Conservation (phyloP, 2,888 invertebrate species). For the Pyrocoelia pectoralis region DNA sequence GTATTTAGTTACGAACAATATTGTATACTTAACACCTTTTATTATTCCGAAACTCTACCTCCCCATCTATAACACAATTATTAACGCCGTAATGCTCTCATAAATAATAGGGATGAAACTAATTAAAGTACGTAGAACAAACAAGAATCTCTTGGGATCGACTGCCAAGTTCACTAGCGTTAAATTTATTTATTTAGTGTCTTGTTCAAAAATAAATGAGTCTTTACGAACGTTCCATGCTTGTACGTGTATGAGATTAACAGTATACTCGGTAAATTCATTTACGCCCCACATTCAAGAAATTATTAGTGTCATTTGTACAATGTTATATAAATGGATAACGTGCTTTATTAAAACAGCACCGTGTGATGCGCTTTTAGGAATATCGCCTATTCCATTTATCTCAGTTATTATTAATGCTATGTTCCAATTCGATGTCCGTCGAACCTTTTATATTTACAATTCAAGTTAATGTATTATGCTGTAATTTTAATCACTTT, state of each 20-base stretch:
- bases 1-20: not conserved
- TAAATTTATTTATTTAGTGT: slow-evolving; percentile 29
- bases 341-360: not conserved
- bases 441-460: too few species aligned
- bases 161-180: slow-evolving; percentile 28
- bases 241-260: slow-evolving; percentile 17
- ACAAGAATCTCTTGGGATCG: slow-evolving; percentile 22
- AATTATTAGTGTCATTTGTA: slow-evolving; percentile 14
- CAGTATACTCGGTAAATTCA: slow-evolving; percentile 17
- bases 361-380: not conserved
- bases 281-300: slow-evolving; percentile 9
- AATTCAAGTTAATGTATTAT: too few species aligned
- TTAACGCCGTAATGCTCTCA: slow-evolving; percentile 13
- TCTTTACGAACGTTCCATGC: slow-evolving; percentile 22
- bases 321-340: not conserved
- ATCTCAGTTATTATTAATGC: not conserved
- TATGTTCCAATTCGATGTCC: too few species aligned
- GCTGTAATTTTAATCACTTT: too few species aligned
- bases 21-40: slow-evolving; percentile 6
- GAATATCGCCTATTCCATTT: not conserved
- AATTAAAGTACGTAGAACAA: slow-evolving; percentile 29
- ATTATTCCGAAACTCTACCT: slow-evolving; percentile 13
- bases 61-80: slow-evolving; percentile 11
- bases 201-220: slow-evolving; percentile 30
- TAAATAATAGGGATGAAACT: slow-evolving; percentile 27